Percentiles rank a stretch among this genome's conserved stretches.
These are phyloP conservation scores for Ptilorrhoa leucosticta DNA, from an alignment of 2,113 vertebrate genomes.

Conservation along the genomic window DNA sequence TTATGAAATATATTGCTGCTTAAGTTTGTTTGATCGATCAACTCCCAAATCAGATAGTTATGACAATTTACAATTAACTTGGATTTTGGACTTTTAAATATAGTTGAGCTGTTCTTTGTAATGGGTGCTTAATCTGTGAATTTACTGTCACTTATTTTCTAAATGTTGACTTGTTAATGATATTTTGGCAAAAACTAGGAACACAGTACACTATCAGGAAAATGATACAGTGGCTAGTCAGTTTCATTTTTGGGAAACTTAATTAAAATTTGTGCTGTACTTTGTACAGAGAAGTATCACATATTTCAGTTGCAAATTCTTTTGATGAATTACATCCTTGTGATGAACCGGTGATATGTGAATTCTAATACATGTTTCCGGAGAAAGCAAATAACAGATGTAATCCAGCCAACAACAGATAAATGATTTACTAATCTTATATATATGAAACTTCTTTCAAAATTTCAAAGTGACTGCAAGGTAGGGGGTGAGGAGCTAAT, in stretches of 20 bases:
- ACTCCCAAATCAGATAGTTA: constrained; percentile 60
- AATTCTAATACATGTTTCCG: not conserved
- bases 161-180: not conserved
- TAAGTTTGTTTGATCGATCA: constrained; percentile 73
- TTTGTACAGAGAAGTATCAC: not conserved
- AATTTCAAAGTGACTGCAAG: not conserved
- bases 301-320: not conserved
- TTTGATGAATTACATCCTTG: not conserved
- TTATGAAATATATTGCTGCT: constrained; percentile 68
- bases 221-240: not conserved
- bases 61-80: constrained; percentile 58
- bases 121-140: not conserved
- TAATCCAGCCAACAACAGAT: not conserved
- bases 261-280: not conserved
- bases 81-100: constrained; percentile 31
- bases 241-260: not conserved
- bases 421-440: not conserved
- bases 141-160: not conserved
- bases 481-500: not conserved
- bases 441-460: not conserved
- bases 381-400: not conserved
- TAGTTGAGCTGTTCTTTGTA: constrained; percentile 6
- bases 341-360: not conserved
- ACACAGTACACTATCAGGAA: not conserved
- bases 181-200: not conserved